Evolutionary conservation across 1,140 invertebrate genomes (phyloP).

Genomic region (Drosophila hydei): DNA sequence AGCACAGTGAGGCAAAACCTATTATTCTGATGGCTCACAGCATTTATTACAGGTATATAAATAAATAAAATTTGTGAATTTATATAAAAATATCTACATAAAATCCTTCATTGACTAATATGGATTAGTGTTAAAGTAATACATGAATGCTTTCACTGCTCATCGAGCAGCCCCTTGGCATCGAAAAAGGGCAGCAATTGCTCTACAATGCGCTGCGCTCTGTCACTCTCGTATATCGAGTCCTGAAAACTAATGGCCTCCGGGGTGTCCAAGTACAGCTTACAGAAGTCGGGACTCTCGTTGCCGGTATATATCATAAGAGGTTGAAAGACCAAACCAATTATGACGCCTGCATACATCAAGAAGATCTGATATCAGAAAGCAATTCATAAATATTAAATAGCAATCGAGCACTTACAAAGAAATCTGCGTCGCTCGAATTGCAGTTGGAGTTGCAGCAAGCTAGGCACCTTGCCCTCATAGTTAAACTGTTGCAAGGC

Average conservation of each 20-base stretch:
- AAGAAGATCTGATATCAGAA: neutral
- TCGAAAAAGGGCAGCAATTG: slow-evolving; percentile 51
- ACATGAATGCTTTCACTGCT: slow-evolving; percentile 18
- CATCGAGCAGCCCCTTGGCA: slow-evolving; percentile 57
- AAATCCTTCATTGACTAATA: no score
- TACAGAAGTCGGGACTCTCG: slow-evolving; percentile 44
- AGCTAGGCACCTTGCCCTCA: slow-evolving; percentile 40
- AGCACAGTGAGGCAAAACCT: slow-evolving; percentile 43
- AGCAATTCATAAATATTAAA: no score
- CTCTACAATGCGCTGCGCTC: slow-evolving; percentile 27
- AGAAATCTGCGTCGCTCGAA: slow-evolving; percentile 58
- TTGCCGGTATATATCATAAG: slow-evolving; percentile 52
- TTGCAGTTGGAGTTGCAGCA: slow-evolving; percentile 60
- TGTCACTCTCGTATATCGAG: slow-evolving; percentile 38
- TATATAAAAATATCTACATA: no score
- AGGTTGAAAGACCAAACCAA: slow-evolving; percentile 43
- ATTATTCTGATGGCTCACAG: no score
- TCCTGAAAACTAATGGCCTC: slow-evolving; percentile 43
- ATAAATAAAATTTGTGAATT: no score
- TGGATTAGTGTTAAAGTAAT: no score
- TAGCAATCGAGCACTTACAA: slow-evolving; percentile 30
- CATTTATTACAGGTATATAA: no score
- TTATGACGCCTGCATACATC: slow-evolving; percentile 22
- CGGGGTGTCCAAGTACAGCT: slow-evolving; percentile 45
- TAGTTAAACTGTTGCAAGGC: slow-evolving; percentile 52